Evolutionary conservation across 1,140 invertebrate genomes (phyloP), one percentile per base, ranked within the genome.

Genomic region (Cotesia glomerata): DNA sequence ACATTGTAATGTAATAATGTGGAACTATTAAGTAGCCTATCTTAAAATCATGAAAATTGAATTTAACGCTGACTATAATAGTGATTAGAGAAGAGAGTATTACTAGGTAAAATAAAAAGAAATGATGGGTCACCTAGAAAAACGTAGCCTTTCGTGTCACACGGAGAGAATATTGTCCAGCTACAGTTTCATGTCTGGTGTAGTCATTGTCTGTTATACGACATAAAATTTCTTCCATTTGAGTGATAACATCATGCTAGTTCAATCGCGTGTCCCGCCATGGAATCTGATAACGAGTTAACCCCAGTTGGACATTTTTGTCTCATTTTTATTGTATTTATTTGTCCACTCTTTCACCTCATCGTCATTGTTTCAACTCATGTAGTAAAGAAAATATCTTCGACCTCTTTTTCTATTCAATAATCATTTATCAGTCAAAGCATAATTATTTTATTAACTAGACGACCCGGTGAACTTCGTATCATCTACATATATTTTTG

Each of bases 211-310:
- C 82, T 26, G 34, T 62, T 84, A 84, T 82, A 84, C 79, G 84
- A 81, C 82, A 85, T 84, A 83, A 86, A 84, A 82, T 86, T 86
- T 79, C 83, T 86, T 85, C 83, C 79, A 84, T 84, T 79, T 80
- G 54, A 62, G 61, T 67, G 85, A 87, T 86, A 86, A 77, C 76
- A 85, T 85, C 84, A 75, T 39, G 70, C 69, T 58, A 75, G 69
- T 76, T 75, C 76, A 81, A 81, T 86, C 84, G 86, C 86, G 85
- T 87, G 86, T 84, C 82, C 82, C 76, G 80, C 75, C 76, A 76
- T 79, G 74, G 71, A 76, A 87, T 88, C 85, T 83, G 85, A 87
- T 87, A 86, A 85, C 77, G 66, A 66, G 68, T 75, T 76, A 79
- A 78, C 77, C 80, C 77, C 71, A 61, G 45, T 70, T 49, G 61